These are phyloP conservation scores for Artemisiospiza belli DNA, from an alignment of 2,113 vertebrate genomes.

Conservation along the genomic window DNA sequence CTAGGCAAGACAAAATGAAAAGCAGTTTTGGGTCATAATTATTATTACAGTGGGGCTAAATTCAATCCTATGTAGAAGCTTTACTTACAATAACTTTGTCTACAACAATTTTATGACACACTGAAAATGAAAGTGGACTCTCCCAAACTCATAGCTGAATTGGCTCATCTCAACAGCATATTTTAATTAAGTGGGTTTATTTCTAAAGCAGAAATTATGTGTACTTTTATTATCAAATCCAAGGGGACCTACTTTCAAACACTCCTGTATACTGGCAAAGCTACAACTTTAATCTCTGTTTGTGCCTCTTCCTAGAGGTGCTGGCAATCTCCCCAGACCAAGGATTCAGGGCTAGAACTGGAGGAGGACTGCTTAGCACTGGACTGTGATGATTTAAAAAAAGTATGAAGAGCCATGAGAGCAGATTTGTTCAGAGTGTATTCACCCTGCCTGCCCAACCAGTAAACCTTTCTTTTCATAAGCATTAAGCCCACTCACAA, in stretches of 20 bases:
- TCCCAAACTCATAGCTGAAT: background rate
- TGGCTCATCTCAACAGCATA: background rate
- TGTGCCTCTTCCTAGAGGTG: background rate
- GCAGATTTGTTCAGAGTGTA: background rate
- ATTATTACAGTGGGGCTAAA: background rate
- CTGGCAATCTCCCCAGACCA: background rate
- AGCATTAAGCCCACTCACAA: background rate
- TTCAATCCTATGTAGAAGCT: background rate
- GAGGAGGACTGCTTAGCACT: background rate
- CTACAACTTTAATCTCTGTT: background rate
- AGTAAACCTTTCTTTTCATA: conserved; percentile 30
- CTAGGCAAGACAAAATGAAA: background rate
- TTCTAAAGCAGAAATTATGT: background rate
- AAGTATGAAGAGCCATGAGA: background rate
- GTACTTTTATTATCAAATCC: background rate
- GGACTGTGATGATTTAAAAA: background rate
- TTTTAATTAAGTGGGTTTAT: background rate
- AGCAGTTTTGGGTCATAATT: background rate
- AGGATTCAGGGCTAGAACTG: background rate
- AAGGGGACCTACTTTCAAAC: background rate
- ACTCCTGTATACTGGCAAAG: background rate
- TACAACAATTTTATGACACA: background rate
- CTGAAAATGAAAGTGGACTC: background rate
- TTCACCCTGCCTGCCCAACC: background rate
- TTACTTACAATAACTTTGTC: background rate